Evolutionary conservation across 2,113 vertebrate species (phyloP).

Genomic region (Notarius lentiginosus): DNA sequence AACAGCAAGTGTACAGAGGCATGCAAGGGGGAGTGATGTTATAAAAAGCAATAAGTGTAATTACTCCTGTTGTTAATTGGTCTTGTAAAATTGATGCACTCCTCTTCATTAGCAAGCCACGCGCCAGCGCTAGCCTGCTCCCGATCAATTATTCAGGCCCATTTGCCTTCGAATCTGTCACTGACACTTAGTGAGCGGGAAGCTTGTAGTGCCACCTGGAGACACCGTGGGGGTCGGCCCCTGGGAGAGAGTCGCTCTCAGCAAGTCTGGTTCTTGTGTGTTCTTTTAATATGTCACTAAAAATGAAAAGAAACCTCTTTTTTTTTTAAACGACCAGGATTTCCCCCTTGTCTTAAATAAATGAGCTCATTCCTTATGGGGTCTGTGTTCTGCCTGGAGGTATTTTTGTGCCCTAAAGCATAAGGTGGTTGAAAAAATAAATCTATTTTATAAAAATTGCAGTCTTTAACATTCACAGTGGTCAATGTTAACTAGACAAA

Average conservation of each 20-base stretch:
- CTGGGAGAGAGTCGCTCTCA: constrained; percentile 58
- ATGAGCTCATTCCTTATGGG: constrained; percentile 62
- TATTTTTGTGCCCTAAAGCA: constrained; percentile 42
- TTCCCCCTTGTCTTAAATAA: constrained; percentile 57
- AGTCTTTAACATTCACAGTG: background rate
- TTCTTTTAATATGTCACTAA: constrained; percentile 73
- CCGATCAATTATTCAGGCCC: constrained; percentile 69
- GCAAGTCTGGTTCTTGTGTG: constrained; percentile 59
- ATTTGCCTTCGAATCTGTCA: constrained; percentile 64
- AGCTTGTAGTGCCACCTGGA: constrained; percentile 60
- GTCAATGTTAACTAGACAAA: background rate
- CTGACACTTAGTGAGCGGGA: constrained; percentile 59
- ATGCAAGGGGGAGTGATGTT: constrained; percentile 50
- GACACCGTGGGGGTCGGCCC: constrained; percentile 59
- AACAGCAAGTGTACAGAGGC: constrained; percentile 34
- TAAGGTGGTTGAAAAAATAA: background rate
- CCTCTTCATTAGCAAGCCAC: constrained; percentile 56
- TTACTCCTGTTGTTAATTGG: constrained; percentile 73
- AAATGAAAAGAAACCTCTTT: constrained; percentile 68
- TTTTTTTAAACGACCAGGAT: constrained; percentile 39
- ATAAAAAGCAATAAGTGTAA: constrained; percentile 67
- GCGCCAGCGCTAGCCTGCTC: constrained; percentile 50
- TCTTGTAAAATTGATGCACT: constrained; percentile 63
- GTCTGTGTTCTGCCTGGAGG: constrained; percentile 47
- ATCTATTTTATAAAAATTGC: background rate